A percentile compares a stretch with the other conserved stretches of the same genome.
Conservation (phyloP, 1,140 invertebrate species). For the Atta cephalotes region DNA sequence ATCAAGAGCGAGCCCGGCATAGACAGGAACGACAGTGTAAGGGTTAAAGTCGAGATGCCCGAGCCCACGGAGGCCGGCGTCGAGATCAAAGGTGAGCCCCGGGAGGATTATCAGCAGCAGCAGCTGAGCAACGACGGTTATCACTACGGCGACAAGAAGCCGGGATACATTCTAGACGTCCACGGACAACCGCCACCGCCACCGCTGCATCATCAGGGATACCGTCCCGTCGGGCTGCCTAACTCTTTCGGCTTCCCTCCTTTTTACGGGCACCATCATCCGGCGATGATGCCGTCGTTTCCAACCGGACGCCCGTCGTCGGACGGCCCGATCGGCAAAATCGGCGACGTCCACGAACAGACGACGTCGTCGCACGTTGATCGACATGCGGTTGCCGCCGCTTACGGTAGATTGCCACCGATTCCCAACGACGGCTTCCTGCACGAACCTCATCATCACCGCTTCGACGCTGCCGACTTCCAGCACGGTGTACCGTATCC, state of each 20-base stretch:
- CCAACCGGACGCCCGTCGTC: conserved; percentile 24
- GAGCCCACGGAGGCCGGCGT: conserved; percentile 61
- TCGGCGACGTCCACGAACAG: conserved; percentile 65
- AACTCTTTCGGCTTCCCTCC: conserved; percentile 67
- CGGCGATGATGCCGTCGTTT: conserved; percentile 62
- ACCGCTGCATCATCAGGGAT: conserved; percentile 50
- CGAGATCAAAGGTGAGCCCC: conserved; percentile 72
- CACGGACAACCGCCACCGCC: conserved; percentile 23
- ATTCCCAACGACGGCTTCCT: conserved; percentile 61
- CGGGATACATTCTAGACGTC: conserved; percentile 39
- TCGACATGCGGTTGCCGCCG: conserved; percentile 43
- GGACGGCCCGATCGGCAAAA: conserved; percentile 61
- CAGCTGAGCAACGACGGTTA: conserved; percentile 39
- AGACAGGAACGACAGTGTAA: conserved; percentile 62
- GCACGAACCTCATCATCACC: conserved; percentile 64
- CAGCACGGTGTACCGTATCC: conserved; percentile 62
- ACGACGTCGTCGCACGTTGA: conserved; percentile 42
- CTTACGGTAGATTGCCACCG: conserved; percentile 53
- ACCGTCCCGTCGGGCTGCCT: conserved; percentile 30
- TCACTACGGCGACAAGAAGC: conserved; percentile 64
- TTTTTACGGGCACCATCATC: conserved; percentile 67
- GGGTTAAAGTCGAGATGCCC: conserved; percentile 65
- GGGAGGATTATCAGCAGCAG: conserved; percentile 61
- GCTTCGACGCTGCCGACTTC: conserved; percentile 66
- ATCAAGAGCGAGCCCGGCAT: conserved; percentile 60